These are phyloP conservation scores for Tenebrosternarchus preto DNA, from an alignment of 2,113 vertebrate genomes.

Conservation along the genomic window DNA sequence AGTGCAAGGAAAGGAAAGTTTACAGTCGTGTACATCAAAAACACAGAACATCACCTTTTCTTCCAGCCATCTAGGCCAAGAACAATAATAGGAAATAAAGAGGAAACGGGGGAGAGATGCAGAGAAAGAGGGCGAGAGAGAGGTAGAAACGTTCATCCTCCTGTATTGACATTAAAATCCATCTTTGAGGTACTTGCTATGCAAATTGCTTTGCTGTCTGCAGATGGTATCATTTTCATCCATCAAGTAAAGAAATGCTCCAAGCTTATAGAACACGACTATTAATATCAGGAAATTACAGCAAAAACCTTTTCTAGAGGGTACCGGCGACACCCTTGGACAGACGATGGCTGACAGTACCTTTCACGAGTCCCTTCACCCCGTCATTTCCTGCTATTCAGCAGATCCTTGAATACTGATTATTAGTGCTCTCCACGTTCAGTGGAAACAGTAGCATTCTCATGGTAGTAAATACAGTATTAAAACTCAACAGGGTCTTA, in stretches of 20 bases:
- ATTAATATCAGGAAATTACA: slow-evolving; percentile 38
- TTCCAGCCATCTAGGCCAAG: not conserved
- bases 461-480: not conserved
- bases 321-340: not conserved
- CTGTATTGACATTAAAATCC: slow-evolving; percentile 18
- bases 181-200: slow-evolving; percentile 8
- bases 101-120: not conserved
- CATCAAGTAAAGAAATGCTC: slow-evolving; percentile 12
- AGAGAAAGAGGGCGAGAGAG: not conserved
- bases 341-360: slow-evolving; percentile 15
- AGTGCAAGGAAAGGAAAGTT: not conserved
- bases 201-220: slow-evolving; percentile 14
- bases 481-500: not conserved
- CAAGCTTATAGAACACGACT: slow-evolving; percentile 1
- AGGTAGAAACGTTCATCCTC: not conserved
- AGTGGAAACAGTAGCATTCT: slow-evolving; percentile 9
- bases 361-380: not conserved
- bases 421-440: slow-evolving; percentile 8
- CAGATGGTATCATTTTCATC: slow-evolving; percentile 30
- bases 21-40: not conserved
- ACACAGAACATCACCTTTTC: not conserved
- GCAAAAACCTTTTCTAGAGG: slow-evolving; percentile 31
- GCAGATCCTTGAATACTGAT: slow-evolving; percentile 12
- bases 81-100: not conserved
- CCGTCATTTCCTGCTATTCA: slow-evolving; percentile 17